phyloP scores from a whole-genome alignment of 2,888 invertebrate genomes.

The Archips crataeganus region DNA sequence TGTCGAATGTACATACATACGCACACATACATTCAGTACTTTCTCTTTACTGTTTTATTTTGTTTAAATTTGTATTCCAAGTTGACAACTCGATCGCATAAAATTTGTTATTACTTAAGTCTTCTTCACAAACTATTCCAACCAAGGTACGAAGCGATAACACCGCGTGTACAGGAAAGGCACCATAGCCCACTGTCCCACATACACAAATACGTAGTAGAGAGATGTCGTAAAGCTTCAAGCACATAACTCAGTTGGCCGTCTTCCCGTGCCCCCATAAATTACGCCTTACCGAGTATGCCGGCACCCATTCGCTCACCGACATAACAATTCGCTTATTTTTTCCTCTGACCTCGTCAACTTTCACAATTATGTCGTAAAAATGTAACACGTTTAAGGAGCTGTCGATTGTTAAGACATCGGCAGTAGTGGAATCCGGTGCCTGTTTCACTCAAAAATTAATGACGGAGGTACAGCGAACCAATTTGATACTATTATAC shows the following conservation, averaged over 20 bases:
- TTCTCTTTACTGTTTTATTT: too few species aligned
- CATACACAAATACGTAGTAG: slow-evolving; percentile 43
- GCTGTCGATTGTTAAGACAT: slow-evolving; percentile 13
- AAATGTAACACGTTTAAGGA: slow-evolving; percentile 23
- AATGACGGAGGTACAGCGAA: too few species aligned
- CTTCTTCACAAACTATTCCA: neutral
- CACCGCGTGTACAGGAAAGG: slow-evolving; percentile 21
- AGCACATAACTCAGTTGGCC: slow-evolving; percentile 49
- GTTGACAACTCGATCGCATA: too few species aligned
- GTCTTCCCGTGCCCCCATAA: slow-evolving; percentile 49
- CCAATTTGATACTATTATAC: too few species aligned
- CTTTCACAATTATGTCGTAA: slow-evolving; percentile 28
- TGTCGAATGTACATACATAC: too few species aligned
- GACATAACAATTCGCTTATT: slow-evolving; percentile 45
- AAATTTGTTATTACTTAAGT: too few species aligned
- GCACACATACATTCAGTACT: too few species aligned
- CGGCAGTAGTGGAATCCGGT: neutral
- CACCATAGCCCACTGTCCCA: slow-evolving; percentile 31
- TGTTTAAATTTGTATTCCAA: too few species aligned
- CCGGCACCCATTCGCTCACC: slow-evolving; percentile 45
- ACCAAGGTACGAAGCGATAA: slow-evolving; percentile 23
- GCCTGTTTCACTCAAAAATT: neutral
- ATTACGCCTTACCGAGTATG: slow-evolving; percentile 47
- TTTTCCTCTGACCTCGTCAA: slow-evolving; percentile 41
- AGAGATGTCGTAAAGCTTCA: slow-evolving; percentile 47